phyloP scores from a whole-genome alignment of 2,113 vertebrate genomes.

The Entelurus aequoreus region DNA sequence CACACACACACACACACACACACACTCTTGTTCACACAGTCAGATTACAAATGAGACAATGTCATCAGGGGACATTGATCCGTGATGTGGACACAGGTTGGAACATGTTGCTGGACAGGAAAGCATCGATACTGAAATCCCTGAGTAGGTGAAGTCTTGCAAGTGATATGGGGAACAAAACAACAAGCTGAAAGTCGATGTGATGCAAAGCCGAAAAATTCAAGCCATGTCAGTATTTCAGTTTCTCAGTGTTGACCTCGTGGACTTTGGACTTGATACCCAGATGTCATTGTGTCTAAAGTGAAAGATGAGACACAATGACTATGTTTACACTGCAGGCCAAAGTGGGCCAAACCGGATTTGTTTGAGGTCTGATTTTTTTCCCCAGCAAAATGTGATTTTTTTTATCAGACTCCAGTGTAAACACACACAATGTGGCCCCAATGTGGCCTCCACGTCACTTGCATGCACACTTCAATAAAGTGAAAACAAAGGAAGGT shows the following conservation, averaged over 20 bases:
- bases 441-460: too few species aligned
- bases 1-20: background rate
- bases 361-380: too few species aligned
- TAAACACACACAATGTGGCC: too few species aligned
- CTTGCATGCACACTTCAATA: too few species aligned
- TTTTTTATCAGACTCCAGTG: too few species aligned
- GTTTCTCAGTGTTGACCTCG: background rate
- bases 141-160: background rate
- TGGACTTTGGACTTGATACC: constrained; percentile 3
- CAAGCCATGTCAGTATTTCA: background rate
- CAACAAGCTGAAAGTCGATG: background rate
- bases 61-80: constrained; percentile 17
- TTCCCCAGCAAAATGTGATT: too few species aligned
- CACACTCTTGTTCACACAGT: constrained; percentile 8
- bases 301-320: constrained; percentile 17
- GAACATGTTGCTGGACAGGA: constrained; percentile 1
- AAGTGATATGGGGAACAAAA: background rate
- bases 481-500: too few species aligned
- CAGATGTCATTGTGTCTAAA: background rate
- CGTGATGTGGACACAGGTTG: constrained; percentile 5
- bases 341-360: too few species aligned
- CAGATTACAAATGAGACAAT: constrained; percentile 15
- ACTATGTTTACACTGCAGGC: too few species aligned
- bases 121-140: background rate
- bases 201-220: background rate